Conservation (phyloP, 92 coral and sea anemone genomes). For the Chrysogorgia sp. region DNA sequence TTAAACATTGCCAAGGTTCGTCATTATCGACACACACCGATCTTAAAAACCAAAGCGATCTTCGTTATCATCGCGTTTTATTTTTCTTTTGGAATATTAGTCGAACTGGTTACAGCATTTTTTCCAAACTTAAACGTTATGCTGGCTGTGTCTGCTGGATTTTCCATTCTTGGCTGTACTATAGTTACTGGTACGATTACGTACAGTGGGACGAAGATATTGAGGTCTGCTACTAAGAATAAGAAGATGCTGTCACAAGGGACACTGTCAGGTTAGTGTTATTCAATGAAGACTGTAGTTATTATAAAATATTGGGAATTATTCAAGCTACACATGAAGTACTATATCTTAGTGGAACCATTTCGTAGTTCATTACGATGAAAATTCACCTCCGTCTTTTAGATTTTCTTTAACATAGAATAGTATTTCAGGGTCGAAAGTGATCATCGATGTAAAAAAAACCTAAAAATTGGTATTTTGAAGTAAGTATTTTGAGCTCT, state of each 20-base stretch:
- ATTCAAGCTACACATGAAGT: too few relatives aligned
- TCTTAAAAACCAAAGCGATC: conserved; percentile 7
- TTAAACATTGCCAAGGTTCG: conserved; percentile 3
- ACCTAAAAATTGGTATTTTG: too few relatives aligned
- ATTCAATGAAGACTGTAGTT: neutral
- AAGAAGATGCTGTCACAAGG: neutral
- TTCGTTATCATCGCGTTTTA: conserved; percentile 10
- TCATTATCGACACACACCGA: neutral
- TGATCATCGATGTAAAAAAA: too few relatives aligned
- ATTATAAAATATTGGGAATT: too few relatives aligned
- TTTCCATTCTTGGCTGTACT: conserved; percentile 8
- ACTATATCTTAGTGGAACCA: too few relatives aligned
- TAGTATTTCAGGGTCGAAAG: too few relatives aligned
- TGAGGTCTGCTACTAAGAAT: conserved; percentile 9
- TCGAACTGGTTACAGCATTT: neutral
- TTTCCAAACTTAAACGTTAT: neutral
- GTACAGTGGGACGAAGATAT: conserved; percentile 11
- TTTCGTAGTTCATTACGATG: too few relatives aligned
- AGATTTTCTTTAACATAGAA: too few relatives aligned
- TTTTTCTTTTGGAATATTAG: conserved; percentile 15
- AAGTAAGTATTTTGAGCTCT: too few relatives aligned
- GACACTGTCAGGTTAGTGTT: conserved; percentile 11
- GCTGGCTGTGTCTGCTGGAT: conserved; percentile 3
- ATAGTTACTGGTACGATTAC: conserved; percentile 6
- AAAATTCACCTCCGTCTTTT: too few relatives aligned